phyloP scores from a whole-genome alignment of 2,888 invertebrate species.

The Acrocera orbiculus region DNA sequence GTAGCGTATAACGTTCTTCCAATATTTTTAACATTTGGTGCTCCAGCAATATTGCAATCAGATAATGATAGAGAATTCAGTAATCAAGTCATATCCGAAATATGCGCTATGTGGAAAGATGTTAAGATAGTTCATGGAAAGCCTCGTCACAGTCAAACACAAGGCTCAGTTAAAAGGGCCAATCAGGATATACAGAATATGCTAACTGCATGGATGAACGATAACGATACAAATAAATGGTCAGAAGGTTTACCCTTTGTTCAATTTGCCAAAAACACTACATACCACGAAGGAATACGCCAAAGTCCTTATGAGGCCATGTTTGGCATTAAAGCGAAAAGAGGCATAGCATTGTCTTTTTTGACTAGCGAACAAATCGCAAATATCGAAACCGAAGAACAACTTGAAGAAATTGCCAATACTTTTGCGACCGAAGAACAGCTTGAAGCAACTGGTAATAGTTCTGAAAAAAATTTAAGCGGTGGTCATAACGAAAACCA shows the following conservation, averaged over 20 bases:
- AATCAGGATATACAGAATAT: conserved; percentile 22
- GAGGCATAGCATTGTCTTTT: too few species aligned
- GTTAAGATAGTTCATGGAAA: too few species aligned
- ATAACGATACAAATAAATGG: conserved; percentile 20
- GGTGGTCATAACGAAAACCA: neutral
- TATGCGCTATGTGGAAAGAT: conserved; percentile 16
- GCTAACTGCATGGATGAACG: conserved; percentile 21
- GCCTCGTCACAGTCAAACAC: conserved; percentile 18
- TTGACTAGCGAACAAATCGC: neutral
- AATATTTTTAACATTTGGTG: conserved; percentile 13
- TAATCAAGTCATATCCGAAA: conserved; percentile 10
- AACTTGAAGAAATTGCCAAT: neutral
- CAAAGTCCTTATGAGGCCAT: conserved; percentile 23
- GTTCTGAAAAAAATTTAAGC: neutral
- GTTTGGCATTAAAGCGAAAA: conserved; percentile 18
- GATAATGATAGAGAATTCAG: conserved; percentile 14
- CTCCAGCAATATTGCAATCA: conserved; percentile 12
- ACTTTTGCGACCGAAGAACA: neutral
- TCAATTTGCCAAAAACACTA: conserved; percentile 27
- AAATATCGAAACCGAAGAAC: conserved; percentile 1
- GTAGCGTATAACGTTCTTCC: conserved; percentile 22
- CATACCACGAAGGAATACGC: conserved; percentile 23
- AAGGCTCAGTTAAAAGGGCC: conserved; percentile 21
- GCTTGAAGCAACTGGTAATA: neutral
- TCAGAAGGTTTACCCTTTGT: conserved; percentile 25